Percentiles rank a stretch among this genome's conserved stretches.
phyloP scores from a whole-genome alignment of 2,888 invertebrate species.

The Labia minor region DNA sequence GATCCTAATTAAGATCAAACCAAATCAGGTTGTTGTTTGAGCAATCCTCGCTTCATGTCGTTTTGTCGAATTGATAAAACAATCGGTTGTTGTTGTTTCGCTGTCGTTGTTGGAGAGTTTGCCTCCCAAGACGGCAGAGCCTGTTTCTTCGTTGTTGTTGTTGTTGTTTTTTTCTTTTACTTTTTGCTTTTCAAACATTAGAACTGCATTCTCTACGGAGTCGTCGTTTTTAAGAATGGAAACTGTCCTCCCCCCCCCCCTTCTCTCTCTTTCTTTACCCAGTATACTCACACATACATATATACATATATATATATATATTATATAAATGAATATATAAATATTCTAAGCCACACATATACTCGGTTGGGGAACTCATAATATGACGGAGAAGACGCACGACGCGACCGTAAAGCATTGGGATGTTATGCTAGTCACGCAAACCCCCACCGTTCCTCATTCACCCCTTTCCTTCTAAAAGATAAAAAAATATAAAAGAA shows the following conservation, averaged over 20 bases:
- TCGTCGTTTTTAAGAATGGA: constrained; percentile 1
- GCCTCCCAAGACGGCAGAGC: not conserved
- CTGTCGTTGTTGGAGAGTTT: not conserved
- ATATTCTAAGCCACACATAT: not conserved
- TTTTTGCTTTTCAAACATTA: not conserved
- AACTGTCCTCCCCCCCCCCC: not conserved
- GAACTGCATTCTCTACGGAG: not conserved
- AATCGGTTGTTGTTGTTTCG: too few species aligned
- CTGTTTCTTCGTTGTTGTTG: not conserved
- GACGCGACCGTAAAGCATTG: not conserved
- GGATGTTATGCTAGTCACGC: not conserved
- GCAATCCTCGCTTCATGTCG: too few species aligned
- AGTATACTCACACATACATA: too few species aligned
- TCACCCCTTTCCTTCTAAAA: not conserved
- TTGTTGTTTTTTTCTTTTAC: too few species aligned
- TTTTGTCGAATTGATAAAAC: too few species aligned
- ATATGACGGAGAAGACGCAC: not conserved
- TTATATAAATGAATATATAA: not conserved
- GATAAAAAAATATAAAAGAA: too few species aligned
- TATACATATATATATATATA: too few species aligned
- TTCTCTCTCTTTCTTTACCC: too few species aligned
- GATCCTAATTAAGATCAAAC: too few species aligned
- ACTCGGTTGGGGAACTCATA: not conserved
- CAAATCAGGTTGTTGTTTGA: too few species aligned
- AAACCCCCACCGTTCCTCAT: not conserved